phyloP scores from a whole-genome alignment of 2,797 vertebrate genomes.

The Paedocypris micromegethes region DNA sequence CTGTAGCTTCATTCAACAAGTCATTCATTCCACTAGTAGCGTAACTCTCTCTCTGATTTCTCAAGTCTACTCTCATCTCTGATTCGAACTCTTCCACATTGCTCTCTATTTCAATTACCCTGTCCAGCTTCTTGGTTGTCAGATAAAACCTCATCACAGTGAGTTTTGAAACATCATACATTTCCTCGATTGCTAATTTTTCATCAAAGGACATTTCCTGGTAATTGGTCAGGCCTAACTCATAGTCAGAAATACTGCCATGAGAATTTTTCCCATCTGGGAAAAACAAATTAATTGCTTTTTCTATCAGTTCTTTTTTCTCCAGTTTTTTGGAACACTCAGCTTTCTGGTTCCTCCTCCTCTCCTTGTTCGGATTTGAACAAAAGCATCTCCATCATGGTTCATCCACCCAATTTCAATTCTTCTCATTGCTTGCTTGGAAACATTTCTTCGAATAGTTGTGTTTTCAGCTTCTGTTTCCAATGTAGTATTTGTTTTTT shows the following conservation, averaged over 20 bases:
- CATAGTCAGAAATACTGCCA: not conserved
- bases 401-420: too few species aligned
- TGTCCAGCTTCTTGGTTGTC: too few species aligned
- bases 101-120: too few species aligned
- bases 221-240: slow-evolving; percentile 1
- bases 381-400: too few species aligned
- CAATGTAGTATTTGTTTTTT: too few species aligned
- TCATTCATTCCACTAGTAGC: too few species aligned
- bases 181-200: not conserved
- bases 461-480: too few species aligned
- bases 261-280: slow-evolving; percentile 4
- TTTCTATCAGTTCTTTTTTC: slow-evolving; percentile 10
- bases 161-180: not conserved
- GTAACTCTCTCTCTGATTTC: too few species aligned
- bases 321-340: slow-evolving; percentile 11
- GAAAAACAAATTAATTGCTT: not conserved
- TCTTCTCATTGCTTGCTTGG: not conserved
- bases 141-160: too few species aligned
- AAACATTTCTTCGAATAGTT: not conserved
- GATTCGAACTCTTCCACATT: too few species aligned
- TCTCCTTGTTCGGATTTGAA: slow-evolving; percentile 8
- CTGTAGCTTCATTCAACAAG: too few species aligned
- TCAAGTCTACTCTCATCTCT: too few species aligned
- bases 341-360: slow-evolving; percentile 5
- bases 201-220: slow-evolving; percentile 8